Percentiles rank a stretch among this genome's conserved stretches.
phyloP scores from a whole-genome alignment of 37 sponge, comb jelly and placozoan species.

The Aplysina aerophoba region DNA sequence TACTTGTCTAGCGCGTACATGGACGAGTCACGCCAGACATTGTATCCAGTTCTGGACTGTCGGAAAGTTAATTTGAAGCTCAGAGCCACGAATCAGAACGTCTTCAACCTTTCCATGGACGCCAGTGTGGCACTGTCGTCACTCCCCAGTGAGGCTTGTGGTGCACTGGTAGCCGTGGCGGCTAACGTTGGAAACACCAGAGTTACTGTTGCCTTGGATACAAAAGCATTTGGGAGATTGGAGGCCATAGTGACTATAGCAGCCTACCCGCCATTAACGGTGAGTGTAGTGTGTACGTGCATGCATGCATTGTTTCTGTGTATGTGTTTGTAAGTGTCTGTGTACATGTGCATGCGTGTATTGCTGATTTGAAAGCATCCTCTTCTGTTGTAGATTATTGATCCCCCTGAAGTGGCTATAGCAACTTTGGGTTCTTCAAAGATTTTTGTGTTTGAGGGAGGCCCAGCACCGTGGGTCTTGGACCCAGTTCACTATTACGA shows the following conservation, averaged over 20 bases:
- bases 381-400: conserved; percentile 30
- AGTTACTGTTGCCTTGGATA: conserved; percentile 46
- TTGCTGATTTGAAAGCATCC: not conserved
- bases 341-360: not conserved
- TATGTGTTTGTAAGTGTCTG: no score
- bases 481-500: conserved; percentile 66
- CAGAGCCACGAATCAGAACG: not conserved
- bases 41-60: conserved; percentile 25
- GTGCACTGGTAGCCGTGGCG: conserved; percentile 53
- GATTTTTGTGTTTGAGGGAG: conserved; percentile 78
- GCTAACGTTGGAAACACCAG: conserved; percentile 63
- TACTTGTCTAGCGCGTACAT: not conserved
- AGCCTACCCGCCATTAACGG: conserved; percentile 67
- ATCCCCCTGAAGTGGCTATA: conserved; percentile 74
- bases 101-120: conserved; percentile 20
- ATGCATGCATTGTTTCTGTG: no score
- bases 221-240: conserved; percentile 32
- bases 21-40: not conserved
- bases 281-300: not conserved
- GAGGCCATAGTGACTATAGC: conserved; percentile 76
- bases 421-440: conserved; percentile 78
- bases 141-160: conserved; percentile 59
- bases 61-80: not conserved
- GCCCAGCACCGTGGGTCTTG: conserved; percentile 81
- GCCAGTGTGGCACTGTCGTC: conserved; percentile 33